A percentile compares a stretch with the other conserved stretches of the same genome.
Conservation (phyloP, 2,888 invertebrate species). For the Gandaritis pyraliata region DNA sequence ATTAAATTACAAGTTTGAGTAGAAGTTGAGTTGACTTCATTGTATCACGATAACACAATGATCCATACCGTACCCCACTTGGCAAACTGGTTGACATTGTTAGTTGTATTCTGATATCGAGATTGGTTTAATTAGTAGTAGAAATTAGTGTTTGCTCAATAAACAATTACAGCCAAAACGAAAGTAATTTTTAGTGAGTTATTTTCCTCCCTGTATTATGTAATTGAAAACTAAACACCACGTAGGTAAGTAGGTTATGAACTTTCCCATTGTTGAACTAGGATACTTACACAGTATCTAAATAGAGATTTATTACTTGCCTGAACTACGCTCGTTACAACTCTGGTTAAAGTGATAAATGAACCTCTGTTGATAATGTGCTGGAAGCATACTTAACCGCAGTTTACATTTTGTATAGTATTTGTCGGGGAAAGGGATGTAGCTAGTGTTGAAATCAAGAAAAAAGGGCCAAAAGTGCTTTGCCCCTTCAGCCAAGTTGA, state of each 20-base stretch:
- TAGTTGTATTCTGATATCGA: neutral
- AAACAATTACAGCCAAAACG: no score
- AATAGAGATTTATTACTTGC: slow-evolving; percentile 34
- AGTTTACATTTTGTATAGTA: slow-evolving; percentile 24
- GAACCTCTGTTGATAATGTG: slow-evolving; percentile 28
- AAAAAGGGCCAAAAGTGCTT: neutral
- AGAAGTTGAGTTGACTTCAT: neutral
- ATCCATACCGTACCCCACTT: neutral
- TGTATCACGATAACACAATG: neutral
- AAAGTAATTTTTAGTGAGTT: no score
- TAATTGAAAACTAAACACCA: no score
- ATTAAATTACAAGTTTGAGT: neutral
- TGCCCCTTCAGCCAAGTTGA: no score
- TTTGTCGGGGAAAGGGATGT: slow-evolving; percentile 2
- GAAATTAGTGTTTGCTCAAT: neutral
- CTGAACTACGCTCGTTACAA: slow-evolving; percentile 38
- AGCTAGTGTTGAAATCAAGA: neutral
- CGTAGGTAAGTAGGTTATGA: no score
- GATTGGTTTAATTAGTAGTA: neutral
- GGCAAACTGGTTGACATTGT: neutral
- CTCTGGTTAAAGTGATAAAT: slow-evolving; percentile 39
- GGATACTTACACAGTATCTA: slow-evolving; percentile 14
- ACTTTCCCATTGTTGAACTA: slow-evolving; percentile 14
- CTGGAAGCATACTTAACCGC: slow-evolving; percentile 14
- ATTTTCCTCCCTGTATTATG: no score